phyloP scores from a whole-genome alignment of 1,140 invertebrate genomes.

The Eumeta japonica region DNA sequence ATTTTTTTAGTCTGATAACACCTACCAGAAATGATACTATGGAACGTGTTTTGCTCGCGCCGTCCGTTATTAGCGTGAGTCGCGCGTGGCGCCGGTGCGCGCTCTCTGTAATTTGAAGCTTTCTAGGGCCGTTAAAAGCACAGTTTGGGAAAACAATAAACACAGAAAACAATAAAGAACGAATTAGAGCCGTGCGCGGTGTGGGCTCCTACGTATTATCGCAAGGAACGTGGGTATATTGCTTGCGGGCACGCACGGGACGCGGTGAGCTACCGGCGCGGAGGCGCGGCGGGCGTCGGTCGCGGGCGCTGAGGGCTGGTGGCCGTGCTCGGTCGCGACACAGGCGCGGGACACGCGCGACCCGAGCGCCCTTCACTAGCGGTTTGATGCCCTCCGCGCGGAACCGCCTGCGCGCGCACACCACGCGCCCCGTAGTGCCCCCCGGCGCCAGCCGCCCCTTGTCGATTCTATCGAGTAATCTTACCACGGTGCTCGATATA shows the following conservation, averaged over 20 bases:
- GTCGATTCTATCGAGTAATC: conserved; percentile 51
- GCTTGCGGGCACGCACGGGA: conserved; percentile 33
- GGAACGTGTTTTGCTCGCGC: no score
- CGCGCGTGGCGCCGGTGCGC: no score
- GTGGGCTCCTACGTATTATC: conserved; percentile 19
- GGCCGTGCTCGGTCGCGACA: conserved; percentile 19
- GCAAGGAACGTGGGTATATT: conserved; percentile 29
- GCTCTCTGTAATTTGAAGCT: conserved; percentile 16
- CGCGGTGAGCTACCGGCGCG: conserved; percentile 24
- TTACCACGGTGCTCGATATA: conserved; percentile 17
- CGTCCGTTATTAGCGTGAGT: no score
- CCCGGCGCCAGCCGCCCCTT: conserved; percentile 39
- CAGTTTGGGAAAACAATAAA: conserved; percentile 45
- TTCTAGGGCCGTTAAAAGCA: conserved; percentile 26
- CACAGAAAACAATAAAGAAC: conserved; percentile 48
- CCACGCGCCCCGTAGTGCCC: conserved; percentile 34
- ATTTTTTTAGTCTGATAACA: no score
- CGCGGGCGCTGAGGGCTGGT: conserved; percentile 34
- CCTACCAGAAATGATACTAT: no score
- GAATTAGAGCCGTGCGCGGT: conserved; percentile 43
- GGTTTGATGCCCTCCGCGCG: conserved; percentile 50
- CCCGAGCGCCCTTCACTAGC: conserved; percentile 43
- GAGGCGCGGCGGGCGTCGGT: conserved; percentile 14
- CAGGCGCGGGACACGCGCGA: conserved; percentile 24
- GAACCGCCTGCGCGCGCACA: conserved; percentile 50